Evolutionary conservation across 2,888 invertebrate species (phyloP), one percentile per base, ranked within the genome.

Genomic region (Andricus quercusramuli): DNA sequence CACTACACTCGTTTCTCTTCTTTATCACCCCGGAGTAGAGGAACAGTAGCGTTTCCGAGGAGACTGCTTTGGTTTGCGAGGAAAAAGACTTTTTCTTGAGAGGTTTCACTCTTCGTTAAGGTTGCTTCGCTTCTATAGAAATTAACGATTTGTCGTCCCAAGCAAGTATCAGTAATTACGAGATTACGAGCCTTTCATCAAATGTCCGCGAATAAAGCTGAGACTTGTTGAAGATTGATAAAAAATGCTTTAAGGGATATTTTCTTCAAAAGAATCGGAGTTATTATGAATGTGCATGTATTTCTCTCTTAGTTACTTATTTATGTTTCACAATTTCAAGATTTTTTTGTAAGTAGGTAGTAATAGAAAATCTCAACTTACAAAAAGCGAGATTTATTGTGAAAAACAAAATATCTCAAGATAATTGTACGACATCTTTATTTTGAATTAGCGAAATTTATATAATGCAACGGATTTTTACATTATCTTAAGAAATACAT

Each of bases 1-100:
- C 41, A 22, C 67, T 22, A 68, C 41, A 41, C 41, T 37, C 67
- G 13, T 20, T 56, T n/a, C 25, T 41, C 56, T 62, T 65, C 56
- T 56, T 51, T n/a, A 79, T 79, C 79, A 29, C 32, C 79, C 78
- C 25, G 77, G 62, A 25, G 78, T 47, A 70, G 62, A 32, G 78
- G 47, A 70, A 37, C 47, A 76, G 78, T 78, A 47, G 44, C 51
- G 47, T 25, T 70, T 29, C 62, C 62, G 37, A 41, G 59, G 41
- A 29, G 37, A 56, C 59, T 37, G n/a, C 62, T 20, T 62, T 62
- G 64, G n/a, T 77, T 62, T n/a, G 25, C 25, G 77, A 51, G 25
- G n/a, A 62, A 65, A 74, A 74, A 74, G 51, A 22, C 25, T 56
- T 29, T 20, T 29, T 15, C 29, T 51, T 51, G 56, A 56, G 29